These are phyloP conservation scores for Linnaemya vulpina DNA, from an alignment of 2,888 invertebrate genomes.

Conservation along the genomic window DNA sequence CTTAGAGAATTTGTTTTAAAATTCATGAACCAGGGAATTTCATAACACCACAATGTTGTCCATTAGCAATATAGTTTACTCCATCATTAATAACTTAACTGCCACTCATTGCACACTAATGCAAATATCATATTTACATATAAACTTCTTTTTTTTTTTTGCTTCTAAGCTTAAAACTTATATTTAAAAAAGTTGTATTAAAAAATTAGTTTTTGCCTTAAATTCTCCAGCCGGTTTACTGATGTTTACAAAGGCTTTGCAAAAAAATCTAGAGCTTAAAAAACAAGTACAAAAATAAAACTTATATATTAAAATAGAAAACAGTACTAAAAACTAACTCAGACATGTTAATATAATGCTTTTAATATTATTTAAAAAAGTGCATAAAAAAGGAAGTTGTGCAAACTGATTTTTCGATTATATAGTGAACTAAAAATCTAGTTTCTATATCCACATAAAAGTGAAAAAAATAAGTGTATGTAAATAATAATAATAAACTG, in stretches of 20 bases:
- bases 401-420: slow-evolving; percentile 50
- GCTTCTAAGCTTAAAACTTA: not conserved
- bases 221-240: slow-evolving; percentile 38
- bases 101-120: not conserved
- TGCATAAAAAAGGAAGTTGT: slow-evolving; percentile 69
- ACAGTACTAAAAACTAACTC: slow-evolving; percentile 16
- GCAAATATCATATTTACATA: slow-evolving; percentile 13
- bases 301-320: slow-evolving; percentile 33
- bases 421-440: slow-evolving; percentile 64
- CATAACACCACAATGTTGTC: not conserved
- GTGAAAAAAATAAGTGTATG: not conserved
- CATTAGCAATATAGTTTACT: not conserved
- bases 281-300: slow-evolving; percentile 56
- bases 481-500: slow-evolving; percentile 54
- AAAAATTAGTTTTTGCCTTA: not conserved
- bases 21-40: not conserved
- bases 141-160: not conserved
- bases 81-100: not conserved
- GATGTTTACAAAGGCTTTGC: slow-evolving; percentile 20
- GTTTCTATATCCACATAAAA: slow-evolving; percentile 39
- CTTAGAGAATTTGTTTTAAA: not conserved
- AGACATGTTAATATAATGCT: slow-evolving; percentile 10
- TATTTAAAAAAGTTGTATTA: slow-evolving; percentile 31
- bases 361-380: slow-evolving; percentile 14
- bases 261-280: slow-evolving; percentile 59